Evolutionary conservation across 2,797 vertebrate species (phyloP).

Genomic region (Poecile montanus): DNA sequence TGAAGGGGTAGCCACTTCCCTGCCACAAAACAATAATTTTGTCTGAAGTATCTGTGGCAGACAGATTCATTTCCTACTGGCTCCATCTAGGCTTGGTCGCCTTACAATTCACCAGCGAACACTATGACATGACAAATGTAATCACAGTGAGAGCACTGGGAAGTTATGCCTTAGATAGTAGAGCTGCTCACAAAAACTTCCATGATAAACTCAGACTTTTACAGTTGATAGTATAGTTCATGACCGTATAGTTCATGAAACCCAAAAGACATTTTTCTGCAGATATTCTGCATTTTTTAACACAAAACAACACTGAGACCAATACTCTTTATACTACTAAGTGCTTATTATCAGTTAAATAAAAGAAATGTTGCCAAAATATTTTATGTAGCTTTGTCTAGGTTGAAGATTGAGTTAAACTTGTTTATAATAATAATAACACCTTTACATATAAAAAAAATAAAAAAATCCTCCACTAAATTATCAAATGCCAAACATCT

Average conservation of each 20-base stretch:
- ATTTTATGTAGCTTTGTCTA: not conserved
- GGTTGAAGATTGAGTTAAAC: not conserved
- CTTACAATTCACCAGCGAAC: slow-evolving; percentile 39
- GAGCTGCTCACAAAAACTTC: slow-evolving; percentile 56
- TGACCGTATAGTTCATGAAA: slow-evolving; percentile 32
- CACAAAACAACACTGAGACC: not conserved
- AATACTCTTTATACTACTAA: not conserved
- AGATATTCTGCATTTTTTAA: slow-evolving; percentile 18
- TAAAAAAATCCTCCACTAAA: not conserved
- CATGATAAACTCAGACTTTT: slow-evolving; percentile 47
- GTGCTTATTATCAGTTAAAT: slow-evolving; percentile 7
- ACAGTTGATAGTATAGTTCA: not conserved
- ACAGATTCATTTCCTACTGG: slow-evolving; percentile 72
- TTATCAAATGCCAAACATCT: not conserved
- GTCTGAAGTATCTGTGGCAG: slow-evolving; percentile 64
- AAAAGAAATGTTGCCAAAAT: not conserved
- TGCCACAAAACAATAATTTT: slow-evolving; percentile 66
- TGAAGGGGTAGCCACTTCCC: slow-evolving; percentile 35
- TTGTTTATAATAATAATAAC: not conserved
- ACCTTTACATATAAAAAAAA: not conserved
- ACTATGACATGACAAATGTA: slow-evolving; percentile 69
- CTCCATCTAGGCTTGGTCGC: slow-evolving; percentile 64
- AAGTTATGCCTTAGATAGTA: slow-evolving; percentile 57
- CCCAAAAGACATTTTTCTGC: not conserved
- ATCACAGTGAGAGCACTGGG: slow-evolving; percentile 56